Conservation (phyloP, 2,888 invertebrate species). For the Dastarcus helophoroides region DNA sequence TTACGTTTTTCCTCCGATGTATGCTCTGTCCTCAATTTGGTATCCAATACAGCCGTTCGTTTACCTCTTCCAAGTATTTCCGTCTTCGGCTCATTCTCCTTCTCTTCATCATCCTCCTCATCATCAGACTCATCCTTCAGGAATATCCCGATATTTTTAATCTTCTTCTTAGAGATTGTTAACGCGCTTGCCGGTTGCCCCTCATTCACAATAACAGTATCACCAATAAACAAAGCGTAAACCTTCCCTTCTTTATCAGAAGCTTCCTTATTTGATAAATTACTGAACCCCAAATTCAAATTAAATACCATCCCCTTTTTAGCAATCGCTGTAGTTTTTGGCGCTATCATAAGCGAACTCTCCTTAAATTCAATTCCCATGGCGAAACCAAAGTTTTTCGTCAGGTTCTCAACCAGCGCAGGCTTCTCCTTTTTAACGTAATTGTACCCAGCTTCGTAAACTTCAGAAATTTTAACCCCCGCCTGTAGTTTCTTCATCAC, state of each 20-base stretch:
- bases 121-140: constrained; percentile 83
- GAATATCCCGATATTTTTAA: constrained; percentile 92
- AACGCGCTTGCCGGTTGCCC: constrained; percentile 70
- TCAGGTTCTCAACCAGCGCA: constrained; percentile 74
- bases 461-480: constrained; percentile 71
- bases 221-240: constrained; percentile 91
- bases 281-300: constrained; percentile 83
- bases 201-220: constrained; percentile 92
- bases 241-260: constrained; percentile 78
- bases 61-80: constrained; percentile 67
- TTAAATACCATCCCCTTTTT: constrained; percentile 96
- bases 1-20: constrained; percentile 96
- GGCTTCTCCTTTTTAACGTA: constrained; percentile 82
- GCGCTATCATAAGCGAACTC: constrained; percentile 81
- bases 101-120: constrained; percentile 67
- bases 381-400: constrained; percentile 92
- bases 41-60: constrained; percentile 84
- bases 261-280: constrained; percentile 70
- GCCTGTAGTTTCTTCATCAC: constrained; percentile 74
- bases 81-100: constrained; percentile 54
- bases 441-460: constrained; percentile 73
- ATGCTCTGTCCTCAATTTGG: constrained; percentile 85
- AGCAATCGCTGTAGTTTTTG: constrained; percentile 68
- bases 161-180: constrained; percentile 87
- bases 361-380: constrained; percentile 99